A percentile compares a stretch with the other conserved stretches of the same genome.
Evolutionary conservation across 1,140 invertebrate species (phyloP).

Genomic region (Rhagoletis zephyria): DNA sequence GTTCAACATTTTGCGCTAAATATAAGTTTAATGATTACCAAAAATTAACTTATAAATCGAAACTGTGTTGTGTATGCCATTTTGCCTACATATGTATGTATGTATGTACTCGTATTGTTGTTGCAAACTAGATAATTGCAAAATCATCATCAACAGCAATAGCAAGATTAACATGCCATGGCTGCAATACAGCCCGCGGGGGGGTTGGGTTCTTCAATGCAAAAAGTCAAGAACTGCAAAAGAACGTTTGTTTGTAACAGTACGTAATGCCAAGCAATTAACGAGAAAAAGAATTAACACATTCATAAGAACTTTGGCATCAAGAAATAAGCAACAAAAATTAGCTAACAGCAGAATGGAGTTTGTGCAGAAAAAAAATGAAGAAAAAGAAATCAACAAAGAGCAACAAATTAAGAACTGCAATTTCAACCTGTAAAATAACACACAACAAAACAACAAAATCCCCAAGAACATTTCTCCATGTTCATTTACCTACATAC

Average conservation of each 20-base stretch:
- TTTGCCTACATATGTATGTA: not conserved
- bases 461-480: conserved; percentile 52
- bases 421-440: conserved; percentile 52
- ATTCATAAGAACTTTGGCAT: not conserved
- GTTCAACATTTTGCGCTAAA: conserved; percentile 11
- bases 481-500: conserved; percentile 22
- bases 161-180: conserved; percentile 31
- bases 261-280: conserved; percentile 29
- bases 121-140: conserved; percentile 36
- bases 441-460: too few species aligned
- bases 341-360: conserved; percentile 34
- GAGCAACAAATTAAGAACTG: conserved; percentile 1
- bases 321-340: not conserved
- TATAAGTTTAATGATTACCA: conserved; percentile 35
- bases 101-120: not conserved
- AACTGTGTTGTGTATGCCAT: not conserved
- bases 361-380: not conserved
- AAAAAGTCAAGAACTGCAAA: not conserved
- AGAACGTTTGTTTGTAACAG: not conserved
- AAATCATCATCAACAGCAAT: conserved; percentile 18
- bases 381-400: too few species aligned
- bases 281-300: conserved; percentile 17
- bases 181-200: not conserved
- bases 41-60: conserved; percentile 51
- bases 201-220: not conserved